Conservation (phyloP, 2,113 vertebrate genomes). For the Grantiella picta region DNA sequence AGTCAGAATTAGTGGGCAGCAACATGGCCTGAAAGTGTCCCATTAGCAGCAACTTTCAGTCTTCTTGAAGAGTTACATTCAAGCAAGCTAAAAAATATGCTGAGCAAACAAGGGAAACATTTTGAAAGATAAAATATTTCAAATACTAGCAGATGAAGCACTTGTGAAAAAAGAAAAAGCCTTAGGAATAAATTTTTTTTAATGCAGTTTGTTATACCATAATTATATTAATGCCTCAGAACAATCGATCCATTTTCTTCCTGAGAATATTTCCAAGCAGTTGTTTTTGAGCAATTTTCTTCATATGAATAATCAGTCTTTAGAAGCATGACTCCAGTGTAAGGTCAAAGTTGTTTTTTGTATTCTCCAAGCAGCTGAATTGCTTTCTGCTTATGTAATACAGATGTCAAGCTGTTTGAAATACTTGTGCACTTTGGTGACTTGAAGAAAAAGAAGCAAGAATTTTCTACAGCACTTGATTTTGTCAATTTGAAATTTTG, state of each 20-base stretch:
- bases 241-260: conserved; percentile 55
- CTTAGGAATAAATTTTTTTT: not conserved
- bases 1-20: not conserved
- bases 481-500: not conserved
- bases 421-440: conserved; percentile 44
- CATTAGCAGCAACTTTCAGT: not conserved
- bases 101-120: not conserved
- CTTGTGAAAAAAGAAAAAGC: not conserved
- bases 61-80: not conserved
- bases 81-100: not conserved
- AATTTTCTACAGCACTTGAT: not conserved
- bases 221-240: conserved; percentile 33
- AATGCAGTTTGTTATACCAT: not conserved
- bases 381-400: conserved; percentile 68
- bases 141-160: not conserved
- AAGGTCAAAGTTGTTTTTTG: conserved; percentile 70
- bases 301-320: conserved; percentile 55
- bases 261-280: conserved; percentile 49
- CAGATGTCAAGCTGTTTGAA: conserved; percentile 64
- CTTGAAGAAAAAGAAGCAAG: conserved; percentile 17
- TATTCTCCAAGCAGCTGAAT: conserved; percentile 60
- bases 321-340: conserved; percentile 58
- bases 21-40: not conserved
- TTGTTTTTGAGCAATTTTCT: conserved; percentile 51
- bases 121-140: conserved; percentile 31